Evolutionary conservation across 2,113 vertebrate genomes (phyloP).

Genomic region (Equus quagga): DNA sequence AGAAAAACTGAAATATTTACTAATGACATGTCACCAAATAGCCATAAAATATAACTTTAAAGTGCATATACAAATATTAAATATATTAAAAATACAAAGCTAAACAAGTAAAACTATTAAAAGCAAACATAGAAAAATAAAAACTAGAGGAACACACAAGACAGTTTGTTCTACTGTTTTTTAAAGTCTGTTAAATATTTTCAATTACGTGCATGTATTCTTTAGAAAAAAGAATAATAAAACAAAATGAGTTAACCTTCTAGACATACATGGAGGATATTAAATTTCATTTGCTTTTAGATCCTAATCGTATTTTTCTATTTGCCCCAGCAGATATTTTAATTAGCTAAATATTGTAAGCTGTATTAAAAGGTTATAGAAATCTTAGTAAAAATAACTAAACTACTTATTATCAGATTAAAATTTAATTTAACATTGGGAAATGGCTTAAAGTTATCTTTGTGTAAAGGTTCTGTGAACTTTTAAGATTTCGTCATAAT

Average conservation of each 20-base stretch:
- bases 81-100: not conserved
- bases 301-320: not conserved
- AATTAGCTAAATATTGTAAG: constrained; percentile 1
- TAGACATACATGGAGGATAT: not conserved
- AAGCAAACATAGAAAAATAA: constrained; percentile 48
- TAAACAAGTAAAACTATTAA: not conserved
- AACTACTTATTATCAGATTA: not conserved
- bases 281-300: constrained; percentile 48
- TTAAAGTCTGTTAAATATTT: not conserved
- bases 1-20: constrained; percentile 1
- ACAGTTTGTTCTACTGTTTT: not conserved
- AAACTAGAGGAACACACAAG: not conserved
- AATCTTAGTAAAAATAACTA: constrained; percentile 26
- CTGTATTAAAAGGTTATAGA: not conserved
- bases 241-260: constrained; percentile 18
- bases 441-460: constrained; percentile 42
- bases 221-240: constrained; percentile 31
- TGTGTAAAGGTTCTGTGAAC: not conserved
- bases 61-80: not conserved
- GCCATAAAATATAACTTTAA: not conserved
- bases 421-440: constrained; percentile 42
- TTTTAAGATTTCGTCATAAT: constrained; percentile 5
- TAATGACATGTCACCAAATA: not conserved
- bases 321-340: not conserved
- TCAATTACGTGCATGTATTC: not conserved